Evolutionary conservation across 2,797 vertebrate genomes (phyloP).

Genomic region (Manis javanica): DNA sequence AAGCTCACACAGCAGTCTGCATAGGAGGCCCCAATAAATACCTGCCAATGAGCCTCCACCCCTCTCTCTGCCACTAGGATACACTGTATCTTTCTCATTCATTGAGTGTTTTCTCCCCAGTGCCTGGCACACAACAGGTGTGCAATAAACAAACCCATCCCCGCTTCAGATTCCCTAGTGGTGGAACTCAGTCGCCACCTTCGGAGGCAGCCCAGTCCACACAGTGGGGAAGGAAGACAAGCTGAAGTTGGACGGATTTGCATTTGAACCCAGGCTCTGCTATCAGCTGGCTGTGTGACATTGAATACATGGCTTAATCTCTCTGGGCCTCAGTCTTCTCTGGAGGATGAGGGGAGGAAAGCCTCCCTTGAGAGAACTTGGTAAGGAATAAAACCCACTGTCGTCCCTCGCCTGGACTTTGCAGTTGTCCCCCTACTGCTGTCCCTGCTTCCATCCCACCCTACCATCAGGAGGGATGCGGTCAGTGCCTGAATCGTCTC

Average conservation of each 20-base stretch:
- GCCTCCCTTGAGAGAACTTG: background rate
- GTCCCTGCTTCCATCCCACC: background rate
- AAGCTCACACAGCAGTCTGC: background rate
- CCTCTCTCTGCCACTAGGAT: background rate
- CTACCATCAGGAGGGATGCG: background rate
- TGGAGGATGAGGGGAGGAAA: background rate
- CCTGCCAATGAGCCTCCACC: background rate
- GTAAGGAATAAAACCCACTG: background rate
- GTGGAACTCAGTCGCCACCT: background rate
- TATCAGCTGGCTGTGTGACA: background rate
- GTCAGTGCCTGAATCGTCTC: background rate
- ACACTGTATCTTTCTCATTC: too few relatives aligned
- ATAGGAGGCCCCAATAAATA: background rate
- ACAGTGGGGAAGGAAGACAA: background rate
- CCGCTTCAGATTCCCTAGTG: background rate
- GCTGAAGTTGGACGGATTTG: background rate
- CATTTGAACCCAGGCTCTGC: background rate
- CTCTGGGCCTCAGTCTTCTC: background rate
- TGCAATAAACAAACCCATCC: background rate
- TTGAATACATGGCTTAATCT: background rate
- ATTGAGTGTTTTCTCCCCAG: background rate
- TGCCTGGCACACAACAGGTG: background rate
- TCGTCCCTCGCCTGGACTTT: accelerated
- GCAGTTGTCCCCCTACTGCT: background rate
- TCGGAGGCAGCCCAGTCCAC: background rate